These are phyloP conservation scores for Drosophila nikananu DNA, from an alignment of 1,140 invertebrate species.

Conservation along the genomic window DNA sequence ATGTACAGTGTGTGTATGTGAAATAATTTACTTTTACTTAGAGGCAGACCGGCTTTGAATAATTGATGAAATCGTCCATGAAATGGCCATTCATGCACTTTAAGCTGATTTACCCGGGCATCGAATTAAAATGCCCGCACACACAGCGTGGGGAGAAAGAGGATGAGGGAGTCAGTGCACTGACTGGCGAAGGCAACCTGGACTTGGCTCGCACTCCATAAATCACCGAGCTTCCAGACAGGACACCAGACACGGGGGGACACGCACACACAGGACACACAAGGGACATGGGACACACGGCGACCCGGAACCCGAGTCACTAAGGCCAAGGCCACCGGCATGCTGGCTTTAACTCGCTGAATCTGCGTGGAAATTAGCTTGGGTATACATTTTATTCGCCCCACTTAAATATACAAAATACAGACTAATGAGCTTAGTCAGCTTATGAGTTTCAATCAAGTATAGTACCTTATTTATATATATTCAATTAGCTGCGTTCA, in stretches of 20 bases:
- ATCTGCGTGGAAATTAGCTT: not conserved
- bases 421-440: not conserved
- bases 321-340: slow-evolving; percentile 46
- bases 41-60: slow-evolving; percentile 51
- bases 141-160: not conserved
- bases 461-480: not conserved
- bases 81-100: slow-evolving; percentile 60
- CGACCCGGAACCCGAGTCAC: slow-evolving; percentile 2
- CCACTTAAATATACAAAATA: not conserved
- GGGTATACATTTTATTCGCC: not conserved
- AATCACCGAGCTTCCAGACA: slow-evolving; percentile 43
- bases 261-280: slow-evolving; percentile 5
- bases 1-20: not conserved
- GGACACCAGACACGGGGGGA: slow-evolving; percentile 10
- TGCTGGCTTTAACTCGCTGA: not conserved
- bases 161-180: slow-evolving; percentile 11
- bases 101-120: slow-evolving; percentile 58
- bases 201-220: slow-evolving; percentile 54
- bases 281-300: not conserved
- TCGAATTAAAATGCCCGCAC: slow-evolving; percentile 48
- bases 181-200: slow-evolving; percentile 24
- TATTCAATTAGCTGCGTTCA: not conserved
- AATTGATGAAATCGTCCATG: slow-evolving; percentile 66
- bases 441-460: not conserved
- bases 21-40: slow-evolving; percentile 42